Percentiles rank a stretch among this genome's conserved stretches.
These are phyloP conservation scores for Tiaroga cobitis DNA, from an alignment of 2,797 vertebrate species.

Conservation along the genomic window DNA sequence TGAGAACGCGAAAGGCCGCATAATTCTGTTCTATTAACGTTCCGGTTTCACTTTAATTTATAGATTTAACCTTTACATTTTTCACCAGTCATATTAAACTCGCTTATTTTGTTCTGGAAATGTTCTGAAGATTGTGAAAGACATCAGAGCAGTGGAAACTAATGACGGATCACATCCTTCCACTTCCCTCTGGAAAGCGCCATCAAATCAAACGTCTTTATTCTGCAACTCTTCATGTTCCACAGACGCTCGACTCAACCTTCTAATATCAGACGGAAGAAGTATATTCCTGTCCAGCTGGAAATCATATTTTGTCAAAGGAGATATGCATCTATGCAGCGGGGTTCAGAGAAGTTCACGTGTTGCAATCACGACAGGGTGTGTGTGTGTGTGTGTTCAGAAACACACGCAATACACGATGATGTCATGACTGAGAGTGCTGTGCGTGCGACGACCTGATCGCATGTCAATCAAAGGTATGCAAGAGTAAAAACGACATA, in stretches of 20 bases:
- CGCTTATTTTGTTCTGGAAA: neutral
- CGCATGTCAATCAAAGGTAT: slow-evolving; percentile 2
- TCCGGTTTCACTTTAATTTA: neutral
- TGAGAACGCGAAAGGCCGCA: neutral
- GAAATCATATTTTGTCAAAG: slow-evolving; percentile 55
- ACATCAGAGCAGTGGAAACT: neutral
- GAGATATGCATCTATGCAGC: slow-evolving; percentile 65
- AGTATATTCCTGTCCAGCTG: slow-evolving; percentile 49
- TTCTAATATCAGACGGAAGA: neutral
- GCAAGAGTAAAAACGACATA: slow-evolving; percentile 1
- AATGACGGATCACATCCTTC: neutral
- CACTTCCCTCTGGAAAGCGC: neutral
- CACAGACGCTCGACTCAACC: too few relatives aligned
- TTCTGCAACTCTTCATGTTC: neutral
- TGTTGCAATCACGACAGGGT: slow-evolving; percentile 75
- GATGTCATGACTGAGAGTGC: slow-evolving; percentile 73
- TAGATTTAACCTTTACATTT: neutral
- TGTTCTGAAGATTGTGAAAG: slow-evolving; percentile 6
- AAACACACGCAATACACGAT: slow-evolving; percentile 64
- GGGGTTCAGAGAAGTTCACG: slow-evolving; percentile 71
- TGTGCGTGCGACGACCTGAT: slow-evolving; percentile 45
- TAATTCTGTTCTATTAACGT: neutral
- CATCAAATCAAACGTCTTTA: neutral
- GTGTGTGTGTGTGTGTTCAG: slow-evolving; percentile 60
- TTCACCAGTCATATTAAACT: neutral